Evolutionary conservation across 2,797 vertebrate species (phyloP).

Genomic region (Sternotherus odoratus): DNA sequence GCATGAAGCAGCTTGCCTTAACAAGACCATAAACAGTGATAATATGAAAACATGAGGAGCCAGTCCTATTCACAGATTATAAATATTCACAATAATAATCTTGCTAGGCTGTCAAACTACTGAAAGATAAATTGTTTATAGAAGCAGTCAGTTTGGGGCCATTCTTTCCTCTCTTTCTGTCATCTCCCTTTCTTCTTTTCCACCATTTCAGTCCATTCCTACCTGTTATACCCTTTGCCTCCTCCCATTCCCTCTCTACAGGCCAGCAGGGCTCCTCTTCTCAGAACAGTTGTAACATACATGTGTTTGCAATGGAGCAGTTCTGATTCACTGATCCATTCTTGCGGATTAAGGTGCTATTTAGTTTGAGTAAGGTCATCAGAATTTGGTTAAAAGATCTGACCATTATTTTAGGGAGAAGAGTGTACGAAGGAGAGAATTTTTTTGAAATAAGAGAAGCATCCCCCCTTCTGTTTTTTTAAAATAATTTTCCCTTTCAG

Average conservation of each 20-base stretch:
- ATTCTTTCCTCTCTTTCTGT: neutral
- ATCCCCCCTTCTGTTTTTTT: neutral
- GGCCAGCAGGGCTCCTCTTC: neutral
- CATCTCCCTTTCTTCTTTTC: neutral
- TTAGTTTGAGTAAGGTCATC: neutral
- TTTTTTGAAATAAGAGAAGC: neutral
- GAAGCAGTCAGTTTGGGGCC: neutral
- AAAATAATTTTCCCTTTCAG: neutral
- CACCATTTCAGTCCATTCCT: neutral
- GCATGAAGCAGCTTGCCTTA: neutral
- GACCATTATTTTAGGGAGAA: neutral
- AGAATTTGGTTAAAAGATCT: neutral
- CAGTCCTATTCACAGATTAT: neutral
- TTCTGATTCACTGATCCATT: neutral
- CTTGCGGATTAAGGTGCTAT: neutral
- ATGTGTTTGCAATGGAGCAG: neutral
- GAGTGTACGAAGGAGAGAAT: neutral
- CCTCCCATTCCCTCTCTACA: neutral
- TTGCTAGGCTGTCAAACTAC: neutral
- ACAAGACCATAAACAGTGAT: neutral
- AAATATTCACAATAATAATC: neutral
- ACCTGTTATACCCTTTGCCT: neutral
- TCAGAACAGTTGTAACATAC: neutral
- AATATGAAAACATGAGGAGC: neutral
- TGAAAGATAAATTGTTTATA: neutral